phyloP scores from a whole-genome alignment of 2,888 invertebrate genomes.

The Hirtodrosophila histrioides region DNA sequence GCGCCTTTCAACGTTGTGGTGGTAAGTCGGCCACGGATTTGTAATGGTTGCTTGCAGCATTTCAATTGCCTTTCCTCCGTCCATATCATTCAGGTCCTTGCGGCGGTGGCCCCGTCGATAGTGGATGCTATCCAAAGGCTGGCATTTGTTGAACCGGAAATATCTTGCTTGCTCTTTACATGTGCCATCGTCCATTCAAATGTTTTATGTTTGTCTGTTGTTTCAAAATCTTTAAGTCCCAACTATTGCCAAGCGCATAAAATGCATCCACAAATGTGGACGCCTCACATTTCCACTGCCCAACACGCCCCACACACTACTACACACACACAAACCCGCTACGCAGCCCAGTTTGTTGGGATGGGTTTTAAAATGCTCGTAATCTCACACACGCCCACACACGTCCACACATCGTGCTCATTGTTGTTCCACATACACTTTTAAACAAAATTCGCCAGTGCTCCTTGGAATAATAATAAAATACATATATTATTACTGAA shows the following conservation, averaged over 20 bases:
- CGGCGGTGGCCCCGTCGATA: constrained; percentile 37
- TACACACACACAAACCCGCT: neutral
- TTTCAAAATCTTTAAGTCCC: constrained; percentile 61
- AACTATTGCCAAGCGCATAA: constrained; percentile 2
- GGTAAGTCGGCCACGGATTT: constrained; percentile 56
- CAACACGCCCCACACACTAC: neutral
- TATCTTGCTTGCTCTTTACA: constrained; percentile 48
- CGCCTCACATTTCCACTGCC: neutral
- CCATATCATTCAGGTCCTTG: constrained; percentile 50
- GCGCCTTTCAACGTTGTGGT: constrained; percentile 83
- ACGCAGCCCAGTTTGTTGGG: too few relatives aligned
- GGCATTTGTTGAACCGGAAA: constrained; percentile 76
- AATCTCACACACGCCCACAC: neutral
- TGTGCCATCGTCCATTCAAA: neutral
- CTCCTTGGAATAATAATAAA: constrained; percentile 16
- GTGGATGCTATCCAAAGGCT: constrained; percentile 77
- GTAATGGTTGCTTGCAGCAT: neutral
- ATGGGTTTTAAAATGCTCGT: too few relatives aligned
- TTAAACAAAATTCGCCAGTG: constrained; percentile 36
- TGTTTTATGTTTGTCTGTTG: constrained; percentile 41
- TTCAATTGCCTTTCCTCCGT: too few relatives aligned
- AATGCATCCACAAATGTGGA: constrained; percentile 5
- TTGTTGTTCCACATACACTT: neutral
- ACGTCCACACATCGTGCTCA: neutral
- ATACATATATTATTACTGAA: constrained; percentile 26